Percentiles rank a stretch among this genome's conserved stretches.
phyloP scores from a whole-genome alignment of 1,140 invertebrate genomes.

The Goniozus legneri region DNA sequence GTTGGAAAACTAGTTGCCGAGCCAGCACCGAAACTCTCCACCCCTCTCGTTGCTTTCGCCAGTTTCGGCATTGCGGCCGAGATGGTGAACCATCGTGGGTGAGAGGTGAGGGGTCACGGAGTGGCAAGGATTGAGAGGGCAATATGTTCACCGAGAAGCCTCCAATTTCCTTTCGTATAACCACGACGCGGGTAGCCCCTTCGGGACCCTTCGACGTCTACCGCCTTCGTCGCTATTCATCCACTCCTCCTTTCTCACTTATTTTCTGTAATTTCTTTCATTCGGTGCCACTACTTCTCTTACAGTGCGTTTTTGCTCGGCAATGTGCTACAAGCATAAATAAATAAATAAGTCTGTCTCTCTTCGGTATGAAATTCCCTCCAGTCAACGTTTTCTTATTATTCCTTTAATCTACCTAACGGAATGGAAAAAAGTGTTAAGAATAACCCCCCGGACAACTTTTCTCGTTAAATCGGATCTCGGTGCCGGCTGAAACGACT shows the following conservation, averaged over 20 bases:
- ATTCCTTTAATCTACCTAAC: no score
- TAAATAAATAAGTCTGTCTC: no score
- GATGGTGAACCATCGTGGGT: neutral
- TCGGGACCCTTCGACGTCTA: constrained; percentile 3
- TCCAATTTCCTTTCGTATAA: constrained; percentile 31
- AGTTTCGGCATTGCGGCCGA: neutral
- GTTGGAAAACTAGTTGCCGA: constrained; percentile 30
- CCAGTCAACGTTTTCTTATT: no score
- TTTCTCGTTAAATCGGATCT: no score
- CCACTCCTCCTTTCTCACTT: neutral
- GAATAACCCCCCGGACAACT: no score
- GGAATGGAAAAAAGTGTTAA: no score
- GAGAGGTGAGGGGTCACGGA: constrained; percentile 8
- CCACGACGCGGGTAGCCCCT: constrained; percentile 17
- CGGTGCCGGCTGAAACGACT: no score
- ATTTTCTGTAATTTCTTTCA: no score
- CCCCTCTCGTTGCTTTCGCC: constrained; percentile 11
- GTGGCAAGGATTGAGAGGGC: constrained; percentile 27
- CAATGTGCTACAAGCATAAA: no score
- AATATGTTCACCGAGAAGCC: constrained; percentile 35
- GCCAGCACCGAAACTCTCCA: neutral
- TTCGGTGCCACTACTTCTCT: no score
- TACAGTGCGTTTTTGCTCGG: no score
- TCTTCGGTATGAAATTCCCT: no score
- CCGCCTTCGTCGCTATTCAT: neutral